phyloP scores from a whole-genome alignment of 2,888 invertebrate species.

The Lydus trimaculatus region DNA sequence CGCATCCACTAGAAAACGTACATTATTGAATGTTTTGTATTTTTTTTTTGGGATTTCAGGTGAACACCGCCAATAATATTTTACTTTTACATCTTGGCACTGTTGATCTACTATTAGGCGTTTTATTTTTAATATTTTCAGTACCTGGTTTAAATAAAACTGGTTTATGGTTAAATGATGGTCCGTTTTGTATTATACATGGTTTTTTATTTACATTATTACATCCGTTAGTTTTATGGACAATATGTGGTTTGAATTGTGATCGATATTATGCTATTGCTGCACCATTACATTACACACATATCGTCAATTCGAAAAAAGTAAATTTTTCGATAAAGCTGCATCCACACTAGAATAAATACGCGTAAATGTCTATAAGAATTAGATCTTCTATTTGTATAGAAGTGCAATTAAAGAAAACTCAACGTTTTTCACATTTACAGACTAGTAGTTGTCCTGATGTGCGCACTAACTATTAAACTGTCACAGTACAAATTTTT shows the following conservation, averaged over 20 bases:
- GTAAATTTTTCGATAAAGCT: slow-evolving; percentile 55
- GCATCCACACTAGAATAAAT: not conserved
- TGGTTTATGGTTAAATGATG: slow-evolving; percentile 61
- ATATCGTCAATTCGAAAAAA: slow-evolving; percentile 76
- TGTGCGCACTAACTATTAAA: too few species aligned
- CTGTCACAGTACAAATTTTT: too few species aligned
- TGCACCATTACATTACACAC: slow-evolving; percentile 80
- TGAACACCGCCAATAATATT: slow-evolving; percentile 73
- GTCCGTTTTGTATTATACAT: slow-evolving; percentile 69
- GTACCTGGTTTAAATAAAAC: slow-evolving; percentile 61
- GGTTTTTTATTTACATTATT: slow-evolving; percentile 74
- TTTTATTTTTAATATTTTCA: slow-evolving; percentile 67
- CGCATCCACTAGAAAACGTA: too few species aligned
- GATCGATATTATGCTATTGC: slow-evolving; percentile 83
- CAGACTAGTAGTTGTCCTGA: too few species aligned
- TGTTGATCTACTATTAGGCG: slow-evolving; percentile 72
- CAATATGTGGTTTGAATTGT: slow-evolving; percentile 80
- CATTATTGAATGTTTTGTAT: not conserved
- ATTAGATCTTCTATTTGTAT: too few species aligned
- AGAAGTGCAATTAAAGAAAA: too few species aligned
- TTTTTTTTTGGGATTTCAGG: slow-evolving; percentile 58
- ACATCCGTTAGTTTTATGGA: slow-evolving; percentile 80
- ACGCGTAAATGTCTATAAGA: too few species aligned
- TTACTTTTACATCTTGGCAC: slow-evolving; percentile 76
- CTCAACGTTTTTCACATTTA: too few species aligned